phyloP scores from a whole-genome alignment of 2,888 invertebrate genomes.

The Yponomeuta malinellus region DNA sequence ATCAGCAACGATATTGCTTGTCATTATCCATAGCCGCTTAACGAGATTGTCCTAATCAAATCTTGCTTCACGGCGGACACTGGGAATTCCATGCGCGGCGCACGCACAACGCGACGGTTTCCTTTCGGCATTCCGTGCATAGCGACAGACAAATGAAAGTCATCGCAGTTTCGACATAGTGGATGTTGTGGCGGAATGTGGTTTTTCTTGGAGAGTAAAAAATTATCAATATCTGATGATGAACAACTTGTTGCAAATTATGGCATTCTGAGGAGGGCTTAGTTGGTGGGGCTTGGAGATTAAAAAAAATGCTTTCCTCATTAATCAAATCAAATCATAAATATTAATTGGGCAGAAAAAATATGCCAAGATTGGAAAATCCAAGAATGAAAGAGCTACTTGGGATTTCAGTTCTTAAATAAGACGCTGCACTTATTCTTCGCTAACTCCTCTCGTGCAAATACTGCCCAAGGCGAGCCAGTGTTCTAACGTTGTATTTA shows the following conservation, averaged over 20 bases:
- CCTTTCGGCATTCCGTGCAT: background rate
- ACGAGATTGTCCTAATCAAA: no score
- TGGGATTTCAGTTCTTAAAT: background rate
- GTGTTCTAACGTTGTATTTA: slow-evolving; percentile 7
- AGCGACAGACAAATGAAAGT: background rate
- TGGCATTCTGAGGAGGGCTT: no score
- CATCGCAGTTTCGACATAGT: background rate
- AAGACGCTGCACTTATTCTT: background rate
- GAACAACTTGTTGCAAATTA: background rate
- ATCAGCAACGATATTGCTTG: no score
- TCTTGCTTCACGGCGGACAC: no score
- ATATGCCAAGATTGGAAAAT: no score
- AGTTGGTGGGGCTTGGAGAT: no score
- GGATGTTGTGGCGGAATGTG: background rate
- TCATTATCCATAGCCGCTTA: no score
- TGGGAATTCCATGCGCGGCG: slow-evolving; percentile 15
- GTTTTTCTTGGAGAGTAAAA: background rate
- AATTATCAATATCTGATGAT: background rate
- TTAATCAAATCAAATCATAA: no score
- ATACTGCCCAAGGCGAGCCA: background rate
- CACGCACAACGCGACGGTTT: background rate
- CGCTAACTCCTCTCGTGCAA: background rate
- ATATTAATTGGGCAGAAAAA: no score
- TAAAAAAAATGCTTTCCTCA: no score
- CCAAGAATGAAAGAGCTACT: background rate